Base-by-base conservation (phyloP, 2,888 invertebrate species). In the Salticus scenicus region DNA sequence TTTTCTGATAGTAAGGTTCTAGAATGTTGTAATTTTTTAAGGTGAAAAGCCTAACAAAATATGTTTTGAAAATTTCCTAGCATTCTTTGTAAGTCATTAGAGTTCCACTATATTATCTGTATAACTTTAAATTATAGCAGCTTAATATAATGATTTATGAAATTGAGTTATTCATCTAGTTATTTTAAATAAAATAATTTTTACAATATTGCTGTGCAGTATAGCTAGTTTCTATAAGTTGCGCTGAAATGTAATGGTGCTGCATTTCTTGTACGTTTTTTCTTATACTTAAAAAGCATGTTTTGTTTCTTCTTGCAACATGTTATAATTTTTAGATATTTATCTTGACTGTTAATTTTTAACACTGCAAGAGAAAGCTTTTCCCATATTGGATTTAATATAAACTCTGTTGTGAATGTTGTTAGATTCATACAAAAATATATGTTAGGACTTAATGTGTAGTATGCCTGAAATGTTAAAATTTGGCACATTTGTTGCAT, bases 401-500 rank as follows among this genome's bases (percentile, higher is more conserved):
- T 77, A 77, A n/a, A 77, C 72, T 77, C 51, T 84, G 77, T 84
- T 84, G 83, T 84, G 77, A 84, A 84, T 84, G 83, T 83, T 76
- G 72, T 72, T 84, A 84, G 77, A 73, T 57, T 77, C 73, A 84
- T 73, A 84, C 33, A 51, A 82, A n/a, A 83, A 42, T 77, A 77
- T 63, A 77, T 77, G 77, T 84, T 84, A 84, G 83, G 57, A 73
- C 20, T 77, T 77, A 84, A 77, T 84, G 83, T 84, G 83, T 84
- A 84, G 83, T 57, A 72, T 84, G 83, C 83, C 77, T 77, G 77
- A 84, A 83, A 47, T 76, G 75, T 77, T 37, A 72, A 72, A 75
- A 72, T 73, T 84, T 84, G 83, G 83, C 83, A 84, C 83, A 84
- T 72, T 73, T 84, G 83, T 77, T 77, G 83, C 83, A 84, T 84